Evolutionary conservation across 2,797 vertebrate species (phyloP).

Genomic region (Sternarchorhynchus goeldii): DNA sequence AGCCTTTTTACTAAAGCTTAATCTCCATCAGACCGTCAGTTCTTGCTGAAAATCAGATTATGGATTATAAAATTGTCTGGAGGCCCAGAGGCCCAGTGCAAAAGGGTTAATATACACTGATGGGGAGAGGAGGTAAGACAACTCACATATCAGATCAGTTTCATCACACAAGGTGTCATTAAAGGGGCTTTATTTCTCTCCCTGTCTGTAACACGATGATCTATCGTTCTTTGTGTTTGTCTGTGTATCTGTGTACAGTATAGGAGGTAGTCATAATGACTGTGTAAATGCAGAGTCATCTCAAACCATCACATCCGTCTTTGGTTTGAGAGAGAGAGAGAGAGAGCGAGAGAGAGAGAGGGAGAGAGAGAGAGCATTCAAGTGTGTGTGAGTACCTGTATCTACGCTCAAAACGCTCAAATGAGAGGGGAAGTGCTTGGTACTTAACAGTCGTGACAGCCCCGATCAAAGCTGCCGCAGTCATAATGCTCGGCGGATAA

Average conservation of each 20-base stretch:
- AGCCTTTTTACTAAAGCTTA: constrained; percentile 46
- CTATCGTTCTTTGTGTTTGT: constrained; percentile 27
- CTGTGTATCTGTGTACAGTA: constrained; percentile 2
- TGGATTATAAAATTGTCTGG: constrained; percentile 55
- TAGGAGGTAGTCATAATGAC: constrained; percentile 24
- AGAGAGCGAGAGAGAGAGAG: not conserved
- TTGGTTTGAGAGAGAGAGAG: constrained; percentile 2
- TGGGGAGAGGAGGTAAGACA: constrained; percentile 47
- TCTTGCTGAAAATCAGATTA: constrained; percentile 53
- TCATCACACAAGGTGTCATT: constrained; percentile 54
- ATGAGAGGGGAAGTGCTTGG: constrained; percentile 7
- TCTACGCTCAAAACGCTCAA: constrained; percentile 37
- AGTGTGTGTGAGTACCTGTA: not conserved
- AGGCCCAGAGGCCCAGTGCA: constrained; percentile 47
- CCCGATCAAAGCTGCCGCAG: constrained; percentile 32
- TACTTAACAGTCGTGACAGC: constrained; percentile 33
- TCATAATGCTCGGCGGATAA: constrained; percentile 25
- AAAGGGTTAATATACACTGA: constrained; percentile 55
- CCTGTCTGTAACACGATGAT: constrained; percentile 7
- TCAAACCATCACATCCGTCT: constrained; percentile 36
- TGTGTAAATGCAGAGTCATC: constrained; percentile 30
- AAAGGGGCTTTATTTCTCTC: constrained; percentile 34
- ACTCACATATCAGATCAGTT: constrained; percentile 53
- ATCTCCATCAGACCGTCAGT: constrained; percentile 52
- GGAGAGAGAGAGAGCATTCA: not conserved